Percentiles rank a stretch among this genome's conserved stretches.
Conservation (phyloP, 37 sponge, comb jelly and placozoan genomes). For the Bolinopsis microptera region DNA sequence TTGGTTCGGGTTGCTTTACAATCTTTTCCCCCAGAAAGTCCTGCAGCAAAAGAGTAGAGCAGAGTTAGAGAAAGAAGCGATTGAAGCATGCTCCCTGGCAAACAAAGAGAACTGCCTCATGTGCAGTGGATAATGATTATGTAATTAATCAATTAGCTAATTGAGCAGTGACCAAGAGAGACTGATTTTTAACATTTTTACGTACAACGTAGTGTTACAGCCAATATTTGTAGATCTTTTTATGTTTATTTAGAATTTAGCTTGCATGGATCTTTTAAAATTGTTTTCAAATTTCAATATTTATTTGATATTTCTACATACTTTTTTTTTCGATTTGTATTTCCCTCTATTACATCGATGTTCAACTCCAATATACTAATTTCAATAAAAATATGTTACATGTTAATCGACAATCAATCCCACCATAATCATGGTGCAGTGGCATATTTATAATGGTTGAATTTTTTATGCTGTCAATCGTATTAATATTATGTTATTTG, state of each 20-base stretch:
- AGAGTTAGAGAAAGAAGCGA: constrained; percentile 68
- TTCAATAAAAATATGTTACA: no score
- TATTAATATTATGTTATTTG: no score
- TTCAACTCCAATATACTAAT: no score
- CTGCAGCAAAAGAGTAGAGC: constrained; percentile 64
- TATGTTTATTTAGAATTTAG: background rate
- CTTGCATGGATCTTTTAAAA: background rate
- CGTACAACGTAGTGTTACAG: background rate
- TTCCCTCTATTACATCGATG: no score
- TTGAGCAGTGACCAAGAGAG: background rate
- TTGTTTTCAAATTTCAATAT: no score
- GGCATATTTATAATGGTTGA: no score
- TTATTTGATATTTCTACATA: no score
- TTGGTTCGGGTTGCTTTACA: no score
- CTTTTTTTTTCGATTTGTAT: no score
- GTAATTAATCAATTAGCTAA: background rate
- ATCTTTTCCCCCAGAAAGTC: background rate
- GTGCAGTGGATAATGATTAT: constrained; percentile 79
- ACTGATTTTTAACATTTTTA: background rate
- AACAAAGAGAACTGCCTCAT: constrained; percentile 90
- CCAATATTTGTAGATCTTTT: background rate
- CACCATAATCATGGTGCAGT: no score
- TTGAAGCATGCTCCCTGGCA: constrained; percentile 78
- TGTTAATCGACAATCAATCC: no score
- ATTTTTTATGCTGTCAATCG: no score